Percentiles rank a stretch among this genome's conserved stretches.
Evolutionary conservation across 2,113 vertebrate genomes (phyloP).

Genomic region (Trachemys scripta): DNA sequence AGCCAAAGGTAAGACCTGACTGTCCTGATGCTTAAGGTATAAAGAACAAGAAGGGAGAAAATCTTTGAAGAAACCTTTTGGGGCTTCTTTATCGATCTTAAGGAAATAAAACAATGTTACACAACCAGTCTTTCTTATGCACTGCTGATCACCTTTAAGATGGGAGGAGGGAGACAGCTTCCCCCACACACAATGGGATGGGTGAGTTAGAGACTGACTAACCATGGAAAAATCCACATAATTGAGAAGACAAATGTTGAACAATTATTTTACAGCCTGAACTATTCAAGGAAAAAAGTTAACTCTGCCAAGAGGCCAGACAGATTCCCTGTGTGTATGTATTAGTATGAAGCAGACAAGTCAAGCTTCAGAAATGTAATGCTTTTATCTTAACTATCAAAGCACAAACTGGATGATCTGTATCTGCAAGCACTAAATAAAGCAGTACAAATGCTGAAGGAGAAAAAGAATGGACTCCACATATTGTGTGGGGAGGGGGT

Average conservation of each 20-base stretch:
- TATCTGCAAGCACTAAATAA: not conserved
- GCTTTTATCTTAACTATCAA: not conserved
- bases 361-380: fast-evolving
- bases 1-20: not conserved
- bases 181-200: not conserved
- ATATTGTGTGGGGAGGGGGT: not conserved
- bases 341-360: not conserved
- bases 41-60: not conserved
- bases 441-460: not conserved
- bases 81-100: not conserved
- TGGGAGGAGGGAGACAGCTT: slow-evolving; percentile 32
- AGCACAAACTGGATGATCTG: not conserved
- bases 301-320: slow-evolving; percentile 54
- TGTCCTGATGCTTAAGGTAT: not conserved
- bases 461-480: not conserved
- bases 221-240: slow-evolving; percentile 74
- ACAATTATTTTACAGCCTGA: slow-evolving; percentile 47
- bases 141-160: not conserved
- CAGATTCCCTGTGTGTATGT: slow-evolving; percentile 8
- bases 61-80: not conserved
- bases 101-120: not conserved
- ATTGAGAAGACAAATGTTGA: slow-evolving; percentile 75
- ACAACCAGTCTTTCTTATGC: not conserved
- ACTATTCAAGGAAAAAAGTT: slow-evolving; percentile 54
- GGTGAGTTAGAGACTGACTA: slow-evolving; percentile 63